Evolutionary conservation across 2,797 vertebrate genomes (phyloP).

Genomic region (Echeneis naucrates): DNA sequence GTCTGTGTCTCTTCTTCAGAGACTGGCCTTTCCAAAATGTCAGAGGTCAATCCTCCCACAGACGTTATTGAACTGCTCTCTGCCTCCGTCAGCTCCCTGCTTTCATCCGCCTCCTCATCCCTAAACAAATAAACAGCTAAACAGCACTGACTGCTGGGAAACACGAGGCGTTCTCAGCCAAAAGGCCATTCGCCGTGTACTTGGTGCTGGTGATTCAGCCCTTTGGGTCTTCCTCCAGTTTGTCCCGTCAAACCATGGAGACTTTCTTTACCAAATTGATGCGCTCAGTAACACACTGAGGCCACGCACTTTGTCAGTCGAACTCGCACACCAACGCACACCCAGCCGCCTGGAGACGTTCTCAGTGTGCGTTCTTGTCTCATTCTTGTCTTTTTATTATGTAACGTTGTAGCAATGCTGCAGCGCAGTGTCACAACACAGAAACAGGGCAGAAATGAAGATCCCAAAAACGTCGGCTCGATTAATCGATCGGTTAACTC

Average conservation of each 20-base stretch:
- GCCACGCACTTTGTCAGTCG: background rate
- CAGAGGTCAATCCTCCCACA: slow-evolving; percentile 61
- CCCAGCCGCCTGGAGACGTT: background rate
- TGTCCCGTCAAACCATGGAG: slow-evolving; percentile 14
- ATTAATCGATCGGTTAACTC: background rate
- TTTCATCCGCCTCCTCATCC: slow-evolving; percentile 43
- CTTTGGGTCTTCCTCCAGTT: slow-evolving; percentile 21
- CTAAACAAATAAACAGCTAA: slow-evolving; percentile 35
- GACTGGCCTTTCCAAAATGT: slow-evolving; percentile 56
- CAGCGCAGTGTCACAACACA: background rate
- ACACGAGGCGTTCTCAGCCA: slow-evolving; percentile 21
- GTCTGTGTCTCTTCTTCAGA: slow-evolving; percentile 29
- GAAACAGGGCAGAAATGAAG: background rate
- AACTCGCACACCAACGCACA: slow-evolving; percentile 1
- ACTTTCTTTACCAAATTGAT: slow-evolving; percentile 22
- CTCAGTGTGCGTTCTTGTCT: background rate
- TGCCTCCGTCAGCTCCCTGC: slow-evolving; percentile 40
- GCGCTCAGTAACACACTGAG: slow-evolving; percentile 12
- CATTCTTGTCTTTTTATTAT: slow-evolving; percentile 3
- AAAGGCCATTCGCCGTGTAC: slow-evolving; percentile 42
- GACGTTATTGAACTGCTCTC: slow-evolving; percentile 49
- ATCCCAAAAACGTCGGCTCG: too few species aligned
- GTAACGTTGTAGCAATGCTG: background rate
- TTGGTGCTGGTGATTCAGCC: slow-evolving; percentile 30
- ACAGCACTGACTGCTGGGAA: slow-evolving; percentile 33